These are phyloP conservation scores for Puntigrus tetrazona DNA, from an alignment of 2,113 vertebrate genomes.

Conservation along the genomic window DNA sequence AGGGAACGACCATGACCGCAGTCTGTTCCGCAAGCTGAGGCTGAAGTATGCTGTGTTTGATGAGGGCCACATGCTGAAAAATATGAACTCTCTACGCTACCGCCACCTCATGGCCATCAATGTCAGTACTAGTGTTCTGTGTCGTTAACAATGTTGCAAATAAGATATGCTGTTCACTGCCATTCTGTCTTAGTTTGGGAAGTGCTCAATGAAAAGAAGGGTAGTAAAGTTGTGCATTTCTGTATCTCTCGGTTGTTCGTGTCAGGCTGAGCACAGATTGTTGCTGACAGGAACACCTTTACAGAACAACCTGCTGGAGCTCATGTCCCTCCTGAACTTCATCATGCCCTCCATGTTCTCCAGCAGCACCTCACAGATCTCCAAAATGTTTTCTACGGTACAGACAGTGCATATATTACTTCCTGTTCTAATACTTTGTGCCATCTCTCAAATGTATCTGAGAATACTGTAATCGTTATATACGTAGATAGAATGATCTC, in stretches of 20 bases:
- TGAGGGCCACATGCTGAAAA: constrained; percentile 98
- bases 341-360: constrained; percentile 99
- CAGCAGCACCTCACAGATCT: constrained; percentile 88
- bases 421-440: background rate
- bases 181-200: background rate
- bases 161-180: background rate
- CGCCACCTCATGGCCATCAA: constrained; percentile 96
- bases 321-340: constrained; percentile 97
- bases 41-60: constrained; percentile 93
- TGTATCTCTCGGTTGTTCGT: background rate
- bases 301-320: constrained; percentile 94
- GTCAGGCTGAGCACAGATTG: constrained; percentile 87
- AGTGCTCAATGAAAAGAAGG: background rate
- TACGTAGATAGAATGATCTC: background rate
- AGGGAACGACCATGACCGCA: constrained; percentile 86
- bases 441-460: background rate
- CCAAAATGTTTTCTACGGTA: constrained; percentile 94
- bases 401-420: background rate
- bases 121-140: constrained; percentile 71
- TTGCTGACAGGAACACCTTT: constrained; percentile 94
- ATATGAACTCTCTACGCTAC: constrained; percentile 93
- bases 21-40: constrained; percentile 85
- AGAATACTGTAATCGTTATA: background rate
- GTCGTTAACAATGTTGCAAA: background rate
- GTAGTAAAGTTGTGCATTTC: background rate